phyloP scores from a whole-genome alignment of 2,888 invertebrate genomes.

The Apamea crenata region DNA sequence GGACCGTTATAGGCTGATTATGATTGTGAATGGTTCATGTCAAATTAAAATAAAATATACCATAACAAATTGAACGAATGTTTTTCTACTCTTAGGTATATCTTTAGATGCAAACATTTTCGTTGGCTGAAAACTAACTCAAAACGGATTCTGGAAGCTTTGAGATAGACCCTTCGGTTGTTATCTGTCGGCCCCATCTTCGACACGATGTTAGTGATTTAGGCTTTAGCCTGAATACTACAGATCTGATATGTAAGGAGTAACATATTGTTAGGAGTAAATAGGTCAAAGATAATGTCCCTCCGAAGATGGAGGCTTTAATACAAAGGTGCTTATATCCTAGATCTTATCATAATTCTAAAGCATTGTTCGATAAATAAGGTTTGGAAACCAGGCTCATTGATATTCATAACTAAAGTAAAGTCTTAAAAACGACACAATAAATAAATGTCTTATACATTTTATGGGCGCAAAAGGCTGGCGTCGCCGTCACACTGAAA shows the following conservation, averaged over 20 bases:
- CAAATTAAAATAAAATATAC: neutral
- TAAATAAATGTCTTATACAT: constrained; percentile 38
- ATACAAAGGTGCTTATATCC: neutral
- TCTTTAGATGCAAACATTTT: constrained; percentile 4
- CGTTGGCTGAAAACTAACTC: constrained; percentile 3
- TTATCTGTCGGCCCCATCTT: constrained; percentile 57
- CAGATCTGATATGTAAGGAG: constrained; percentile 36
- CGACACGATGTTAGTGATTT: constrained; percentile 35
- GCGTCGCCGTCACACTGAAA: constrained; percentile 35
- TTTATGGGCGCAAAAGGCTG: constrained; percentile 28
- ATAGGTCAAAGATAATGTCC: constrained; percentile 28
- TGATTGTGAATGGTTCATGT: too few species aligned
- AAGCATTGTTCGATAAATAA: constrained; percentile 11
- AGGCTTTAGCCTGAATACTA: constrained; percentile 35
- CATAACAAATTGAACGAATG: neutral
- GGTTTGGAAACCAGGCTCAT: constrained; percentile 2
- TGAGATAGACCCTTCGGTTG: constrained; percentile 28
- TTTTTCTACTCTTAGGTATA: neutral
- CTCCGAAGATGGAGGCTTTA: neutral
- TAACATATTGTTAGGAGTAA: constrained; percentile 18
- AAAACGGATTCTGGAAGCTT: constrained; percentile 32
- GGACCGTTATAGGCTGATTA: too few species aligned
- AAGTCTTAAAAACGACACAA: constrained; percentile 15
- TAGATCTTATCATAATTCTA: neutral
- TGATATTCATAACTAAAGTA: constrained; percentile 39